Evolutionary conservation across 2,113 vertebrate species (phyloP).

Genomic region (Pachycephala philippinensis): DNA sequence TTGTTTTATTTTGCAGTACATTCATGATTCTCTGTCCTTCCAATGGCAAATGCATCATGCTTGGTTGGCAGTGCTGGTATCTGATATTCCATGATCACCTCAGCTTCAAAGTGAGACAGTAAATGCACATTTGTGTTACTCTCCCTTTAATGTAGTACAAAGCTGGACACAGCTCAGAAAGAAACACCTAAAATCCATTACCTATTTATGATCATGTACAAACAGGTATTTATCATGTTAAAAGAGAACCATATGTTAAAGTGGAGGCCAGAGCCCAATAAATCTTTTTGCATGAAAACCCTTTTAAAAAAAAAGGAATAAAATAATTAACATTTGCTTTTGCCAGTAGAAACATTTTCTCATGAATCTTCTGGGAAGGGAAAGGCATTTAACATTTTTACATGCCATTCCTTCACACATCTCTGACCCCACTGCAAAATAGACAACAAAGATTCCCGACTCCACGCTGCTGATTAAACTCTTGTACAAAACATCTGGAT

Average conservation of each 20-base stretch:
- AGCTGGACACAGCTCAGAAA: slow-evolving; percentile 47
- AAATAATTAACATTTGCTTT: slow-evolving; percentile 38
- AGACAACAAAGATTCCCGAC: slow-evolving; percentile 20
- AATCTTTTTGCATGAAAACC: background rate
- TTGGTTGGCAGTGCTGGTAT: slow-evolving; percentile 33
- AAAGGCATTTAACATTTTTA: slow-evolving; percentile 37
- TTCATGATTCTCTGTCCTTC: slow-evolving; percentile 47
- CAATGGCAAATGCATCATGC: slow-evolving; percentile 2
- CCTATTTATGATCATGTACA: slow-evolving; percentile 53
- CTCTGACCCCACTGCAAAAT: background rate
- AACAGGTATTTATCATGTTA: slow-evolving; percentile 45
- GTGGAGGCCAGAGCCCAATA: slow-evolving; percentile 14
- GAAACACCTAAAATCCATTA: slow-evolving; percentile 49
- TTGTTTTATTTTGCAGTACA: slow-evolving; percentile 65
- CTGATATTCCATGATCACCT: slow-evolving; percentile 22
- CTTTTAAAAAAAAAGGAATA: slow-evolving; percentile 16
- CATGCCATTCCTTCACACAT: background rate
- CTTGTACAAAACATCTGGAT: slow-evolving; percentile 41
- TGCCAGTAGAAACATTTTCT: slow-evolving; percentile 31
- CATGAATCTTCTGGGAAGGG: background rate
- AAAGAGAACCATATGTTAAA: slow-evolving; percentile 45
- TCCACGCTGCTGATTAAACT: background rate
- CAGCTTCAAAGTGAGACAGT: slow-evolving; percentile 51
- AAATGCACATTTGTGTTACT: slow-evolving; percentile 32
- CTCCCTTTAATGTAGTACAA: slow-evolving; percentile 55